Evolutionary conservation across 2,888 invertebrate genomes (phyloP), one percentile per base, ranked within the genome.

Genomic region (Polia nebulosa): DNA sequence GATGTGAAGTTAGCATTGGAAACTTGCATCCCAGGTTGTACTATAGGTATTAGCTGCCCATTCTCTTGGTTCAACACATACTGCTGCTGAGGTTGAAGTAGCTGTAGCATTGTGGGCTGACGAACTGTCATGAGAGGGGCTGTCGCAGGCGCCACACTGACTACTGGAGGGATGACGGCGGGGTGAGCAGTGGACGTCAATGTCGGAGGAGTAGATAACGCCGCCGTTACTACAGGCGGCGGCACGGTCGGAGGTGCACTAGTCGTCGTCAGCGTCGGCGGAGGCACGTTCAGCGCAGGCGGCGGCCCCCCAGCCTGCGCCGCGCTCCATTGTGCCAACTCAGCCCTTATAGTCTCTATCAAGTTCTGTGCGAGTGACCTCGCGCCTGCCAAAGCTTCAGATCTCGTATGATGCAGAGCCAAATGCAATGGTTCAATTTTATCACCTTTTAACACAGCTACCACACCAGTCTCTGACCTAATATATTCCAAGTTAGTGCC

Each of bases 401-500:
- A 95, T 83, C 97, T 96, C 15, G 97, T 96, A 94, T 98, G 98
- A 87, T 98, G 97, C 81, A 98, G 95, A 81, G 97, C 97, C 81
- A 98, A 96, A 93, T 98, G 97, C 86, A 98, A 94, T 1, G 98
- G 97, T 87, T 98, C 98, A 58, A 92, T 89, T 74, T 97, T 97
- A 76, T 95, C 95, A 56, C 97, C 97, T 86, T 97, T 96, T 77
- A 98, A 92, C 15, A 97, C 97, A 44, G 98, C 97, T 78, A 97
- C 97, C 5, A 97, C 97, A 32, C 98, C 97, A 6, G 98, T 98
- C 92, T 98, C 98, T 61, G 97, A 97, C 80, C 97, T 96, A 81
- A 98, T 98, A 83, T 98, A 98, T 85, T 97, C 96, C 85, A 98
- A 95, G 92, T 97, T 97, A 32, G 97, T 97, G 61, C 97, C 97